Evolutionary conservation across 2,888 invertebrate genomes (phyloP).

Genomic region (Brachynemurus nebulosus): DNA sequence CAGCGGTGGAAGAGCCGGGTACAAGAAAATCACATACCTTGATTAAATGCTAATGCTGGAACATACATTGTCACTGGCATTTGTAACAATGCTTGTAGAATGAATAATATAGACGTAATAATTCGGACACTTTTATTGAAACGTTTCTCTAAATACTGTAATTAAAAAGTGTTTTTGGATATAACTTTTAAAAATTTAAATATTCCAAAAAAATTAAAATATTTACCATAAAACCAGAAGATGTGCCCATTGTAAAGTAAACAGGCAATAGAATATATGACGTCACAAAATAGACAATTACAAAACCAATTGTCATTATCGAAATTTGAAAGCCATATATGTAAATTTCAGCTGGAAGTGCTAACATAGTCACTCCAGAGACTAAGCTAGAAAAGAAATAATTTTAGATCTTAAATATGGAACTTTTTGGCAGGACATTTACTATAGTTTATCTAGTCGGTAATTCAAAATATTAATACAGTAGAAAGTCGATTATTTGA

Average conservation of each 20-base stretch:
- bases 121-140: slow-evolving; percentile 12
- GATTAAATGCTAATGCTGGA: slow-evolving; percentile 3
- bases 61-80: slow-evolving; percentile 2
- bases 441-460: too few species aligned
- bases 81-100: slow-evolving; percentile 2
- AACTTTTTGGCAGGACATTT: too few species aligned
- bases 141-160: slow-evolving; percentile 6
- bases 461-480: too few species aligned
- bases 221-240: slow-evolving; percentile 3
- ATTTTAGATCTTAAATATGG: too few species aligned
- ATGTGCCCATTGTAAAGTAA: slow-evolving; percentile 3
- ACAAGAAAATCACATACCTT: not conserved
- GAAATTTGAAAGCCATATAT: slow-evolving; percentile 2
- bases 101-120: not conserved
- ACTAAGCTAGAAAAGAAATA: not conserved
- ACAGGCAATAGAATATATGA: not conserved
- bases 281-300: slow-evolving; percentile 1
- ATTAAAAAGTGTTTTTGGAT: too few species aligned
- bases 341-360: slow-evolving; percentile 4
- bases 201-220: slow-evolving; percentile 2
- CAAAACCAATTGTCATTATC: slow-evolving; percentile 1
- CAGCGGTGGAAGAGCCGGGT: too few species aligned
- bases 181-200: too few species aligned
- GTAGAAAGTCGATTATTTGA: too few species aligned
- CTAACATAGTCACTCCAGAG: slow-evolving; percentile 1